These are phyloP conservation scores for Gonatopus flavifemur DNA, from an alignment of 1,140 invertebrate species.

Conservation along the genomic window DNA sequence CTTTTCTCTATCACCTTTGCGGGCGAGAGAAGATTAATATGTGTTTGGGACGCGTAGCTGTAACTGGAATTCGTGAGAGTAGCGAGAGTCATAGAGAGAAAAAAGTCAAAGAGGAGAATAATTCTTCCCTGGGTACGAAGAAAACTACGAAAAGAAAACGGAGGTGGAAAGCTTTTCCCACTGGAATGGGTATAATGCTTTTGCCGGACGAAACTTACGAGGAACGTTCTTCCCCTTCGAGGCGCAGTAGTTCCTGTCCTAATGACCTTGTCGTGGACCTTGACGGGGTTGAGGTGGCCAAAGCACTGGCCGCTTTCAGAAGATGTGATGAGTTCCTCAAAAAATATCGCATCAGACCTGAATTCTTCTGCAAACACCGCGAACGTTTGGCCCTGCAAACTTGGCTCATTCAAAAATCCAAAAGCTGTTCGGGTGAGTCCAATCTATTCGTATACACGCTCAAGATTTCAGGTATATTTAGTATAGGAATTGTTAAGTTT, in stretches of 20 bases:
- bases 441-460: background rate
- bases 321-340: slow-evolving; percentile 66
- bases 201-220: slow-evolving; percentile 71
- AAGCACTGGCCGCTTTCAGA: slow-evolving; percentile 60
- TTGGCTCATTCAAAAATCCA: slow-evolving; percentile 50
- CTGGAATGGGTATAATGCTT: slow-evolving; percentile 60
- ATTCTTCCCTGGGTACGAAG: background rate
- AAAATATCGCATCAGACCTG: slow-evolving; percentile 65
- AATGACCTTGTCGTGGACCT: slow-evolving; percentile 35
- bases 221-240: slow-evolving; percentile 45
- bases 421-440: slow-evolving; percentile 39
- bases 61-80: slow-evolving; percentile 24
- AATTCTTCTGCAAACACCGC: slow-evolving; percentile 65
- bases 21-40: slow-evolving; percentile 44
- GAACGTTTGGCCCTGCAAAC: slow-evolving; percentile 60
- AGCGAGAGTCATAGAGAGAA: slow-evolving; percentile 27
- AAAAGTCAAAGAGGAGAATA: slow-evolving; percentile 17
- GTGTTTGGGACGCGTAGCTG: slow-evolving; percentile 42
- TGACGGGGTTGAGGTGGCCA: slow-evolving; percentile 53
- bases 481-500: too few relatives aligned
- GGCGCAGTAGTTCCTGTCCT: slow-evolving; percentile 22
- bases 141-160: slow-evolving; percentile 1
- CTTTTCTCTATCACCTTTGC: too few relatives aligned
- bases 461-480: too few relatives aligned
- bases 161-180: slow-evolving; percentile 5